Evolutionary conservation across 2,797 vertebrate species (phyloP), one percentile per base, ranked within the genome.

Genomic region (Holocentrus rufus): DNA sequence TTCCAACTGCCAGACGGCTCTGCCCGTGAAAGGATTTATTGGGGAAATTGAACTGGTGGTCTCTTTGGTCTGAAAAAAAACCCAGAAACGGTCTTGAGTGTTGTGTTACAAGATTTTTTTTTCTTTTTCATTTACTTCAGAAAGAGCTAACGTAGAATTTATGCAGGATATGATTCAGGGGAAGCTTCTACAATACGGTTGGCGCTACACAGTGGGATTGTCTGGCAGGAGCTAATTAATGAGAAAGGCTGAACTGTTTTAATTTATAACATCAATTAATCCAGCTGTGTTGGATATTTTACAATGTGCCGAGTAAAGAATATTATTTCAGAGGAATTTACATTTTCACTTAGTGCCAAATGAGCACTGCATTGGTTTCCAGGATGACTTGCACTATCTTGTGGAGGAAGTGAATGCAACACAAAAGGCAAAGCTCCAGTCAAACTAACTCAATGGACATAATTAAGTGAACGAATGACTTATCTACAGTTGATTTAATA

Each of bases 391-490:
- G 69, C 34, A 74, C 81, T 77, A 79, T 86, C 77, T 68, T 77
- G 73, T 79, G 84, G 74, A 25, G 67, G 60, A 73, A 87, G 77
- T 85, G 63, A 79, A 31, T 44, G 70, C 2, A 27, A 76, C 30
- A 77, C 67, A 85, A 86, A 85, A 77, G 60, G 69, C 77, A 72
- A 77, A 87, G 76, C 83, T 87, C 80, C 70, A 82, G 78, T 84
- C 73, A 67, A 68, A 79, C 62, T 52, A 72, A 86, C 68, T 87
- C 77, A 85, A 81, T 80, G 74, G 76, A 79, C 79, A 87, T 83
- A 85, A 86, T 90, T 85, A 85, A 87, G 69, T 69, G 73, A 81
- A 85, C 85, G 84, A 87, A 91, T 83, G 36, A 83, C 62, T 73
- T 85, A 89, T 88, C 76, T 67, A 69, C 53, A 81, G 81, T 65